phyloP scores from a whole-genome alignment of 2,888 invertebrate species.

The Leucoma salicis region DNA sequence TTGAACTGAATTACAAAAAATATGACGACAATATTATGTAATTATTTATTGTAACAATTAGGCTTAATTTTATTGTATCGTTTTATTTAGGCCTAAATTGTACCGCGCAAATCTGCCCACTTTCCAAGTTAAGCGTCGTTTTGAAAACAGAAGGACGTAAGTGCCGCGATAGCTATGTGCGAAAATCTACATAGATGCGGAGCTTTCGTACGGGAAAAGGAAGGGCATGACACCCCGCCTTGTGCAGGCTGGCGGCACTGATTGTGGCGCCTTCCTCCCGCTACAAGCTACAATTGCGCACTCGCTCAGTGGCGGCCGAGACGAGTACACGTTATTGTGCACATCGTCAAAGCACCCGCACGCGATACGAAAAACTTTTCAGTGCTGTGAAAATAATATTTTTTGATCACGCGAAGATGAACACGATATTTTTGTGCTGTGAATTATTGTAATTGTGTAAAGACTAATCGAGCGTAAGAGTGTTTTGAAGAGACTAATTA shows the following conservation, averaged over 20 bases:
- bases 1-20: too few relatives aligned
- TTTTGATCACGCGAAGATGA: conserved; percentile 50
- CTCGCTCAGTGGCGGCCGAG: conserved; percentile 63
- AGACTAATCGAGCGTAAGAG: conserved; percentile 59
- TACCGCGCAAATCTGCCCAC: conserved; percentile 77
- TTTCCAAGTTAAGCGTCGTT: conserved; percentile 70
- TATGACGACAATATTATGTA: too few relatives aligned
- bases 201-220: conserved; percentile 70
- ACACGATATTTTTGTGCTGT: conserved; percentile 61
- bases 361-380: conserved; percentile 78
- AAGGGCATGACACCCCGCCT: conserved; percentile 69
- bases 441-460: conserved; percentile 55
- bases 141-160: conserved; percentile 50
- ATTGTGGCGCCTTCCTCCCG: conserved; percentile 39
- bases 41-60: too few relatives aligned
- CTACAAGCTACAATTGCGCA: conserved; percentile 55
- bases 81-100: conserved; percentile 77
- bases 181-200: conserved; percentile 66
- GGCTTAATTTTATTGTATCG: conserved; percentile 48
- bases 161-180: conserved; percentile 41
- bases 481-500: conserved; percentile 75
- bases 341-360: conserved; percentile 22
- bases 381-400: conserved; percentile 56
- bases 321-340: conserved; percentile 50
- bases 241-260: conserved; percentile 27